These are phyloP conservation scores for Erebia epiphron DNA, from an alignment of 2,888 invertebrate species.

Conservation along the genomic window DNA sequence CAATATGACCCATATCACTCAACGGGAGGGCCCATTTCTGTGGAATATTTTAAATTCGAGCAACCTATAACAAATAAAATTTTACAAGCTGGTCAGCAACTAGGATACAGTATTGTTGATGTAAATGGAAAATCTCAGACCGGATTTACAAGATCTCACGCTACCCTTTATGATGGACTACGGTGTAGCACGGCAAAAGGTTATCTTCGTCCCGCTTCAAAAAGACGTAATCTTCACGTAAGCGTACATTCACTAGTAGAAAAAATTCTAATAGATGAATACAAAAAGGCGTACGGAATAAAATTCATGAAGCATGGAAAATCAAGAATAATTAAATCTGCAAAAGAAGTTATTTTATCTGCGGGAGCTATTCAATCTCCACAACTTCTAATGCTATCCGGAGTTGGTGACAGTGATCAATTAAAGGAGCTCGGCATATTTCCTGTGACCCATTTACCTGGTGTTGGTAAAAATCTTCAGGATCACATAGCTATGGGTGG, in stretches of 20 bases:
- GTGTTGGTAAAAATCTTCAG: slow-evolving; percentile 91
- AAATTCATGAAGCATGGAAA: slow-evolving; percentile 83
- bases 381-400: slow-evolving; percentile 93
- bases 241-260: slow-evolving; percentile 87
- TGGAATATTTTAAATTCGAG: slow-evolving; percentile 88
- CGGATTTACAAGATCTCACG: slow-evolving; percentile 90
- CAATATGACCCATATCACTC: slow-evolving; percentile 85
- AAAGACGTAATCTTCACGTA: slow-evolving; percentile 89
- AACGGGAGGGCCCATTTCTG: slow-evolving; percentile 87
- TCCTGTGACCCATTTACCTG: slow-evolving; percentile 84
- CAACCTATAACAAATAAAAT: slow-evolving; percentile 88
- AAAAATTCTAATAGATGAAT: slow-evolving; percentile 85
- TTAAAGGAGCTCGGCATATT: slow-evolving; percentile 84
- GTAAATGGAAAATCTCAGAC: slow-evolving; percentile 91
- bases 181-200: slow-evolving; percentile 93
- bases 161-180: slow-evolving; percentile 89
- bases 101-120: slow-evolving; percentile 88
- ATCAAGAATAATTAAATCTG: slow-evolving; percentile 82
- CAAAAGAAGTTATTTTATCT: slow-evolving; percentile 91
- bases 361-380: slow-evolving; percentile 93
- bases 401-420: slow-evolving; percentile 87
- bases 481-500: slow-evolving; percentile 93
- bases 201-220: slow-evolving; percentile 86
- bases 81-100: slow-evolving; percentile 86
- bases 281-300: slow-evolving; percentile 86